These are phyloP conservation scores for Ailurus styani DNA, from an alignment of 2,113 vertebrate species.

Conservation along the genomic window DNA sequence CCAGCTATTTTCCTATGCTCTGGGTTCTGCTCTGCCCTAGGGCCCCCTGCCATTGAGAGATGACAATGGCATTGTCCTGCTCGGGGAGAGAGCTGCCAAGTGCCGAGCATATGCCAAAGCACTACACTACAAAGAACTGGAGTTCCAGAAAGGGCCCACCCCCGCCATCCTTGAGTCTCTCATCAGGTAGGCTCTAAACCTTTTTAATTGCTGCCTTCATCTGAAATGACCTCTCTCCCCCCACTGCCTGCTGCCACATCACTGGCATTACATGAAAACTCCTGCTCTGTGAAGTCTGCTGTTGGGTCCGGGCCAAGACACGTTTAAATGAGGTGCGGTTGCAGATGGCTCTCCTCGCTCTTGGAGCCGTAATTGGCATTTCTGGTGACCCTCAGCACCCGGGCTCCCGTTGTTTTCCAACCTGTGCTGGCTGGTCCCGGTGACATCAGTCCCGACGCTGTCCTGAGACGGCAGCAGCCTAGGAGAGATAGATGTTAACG, in stretches of 20 bases:
- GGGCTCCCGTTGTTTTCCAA: not conserved
- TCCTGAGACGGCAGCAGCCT: not conserved
- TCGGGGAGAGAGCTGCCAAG: conserved; percentile 96
- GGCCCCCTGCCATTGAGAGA: conserved; percentile 95
- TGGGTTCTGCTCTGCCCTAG: conserved; percentile 75
- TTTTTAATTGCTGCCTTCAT: not conserved
- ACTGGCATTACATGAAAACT: not conserved
- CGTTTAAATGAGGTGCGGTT: not conserved
- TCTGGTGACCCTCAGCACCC: not conserved
- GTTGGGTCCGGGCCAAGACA: fast-evolving
- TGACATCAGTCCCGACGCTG: not conserved
- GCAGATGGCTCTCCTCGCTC: not conserved
- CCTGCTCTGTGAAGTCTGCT: not conserved
- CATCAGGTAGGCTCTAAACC: conserved; percentile 90
- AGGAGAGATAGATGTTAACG: not conserved
- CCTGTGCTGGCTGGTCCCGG: not conserved
- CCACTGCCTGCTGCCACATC: not conserved
- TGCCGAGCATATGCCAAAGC: conserved; percentile 98
- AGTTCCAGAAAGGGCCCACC: conserved; percentile 96
- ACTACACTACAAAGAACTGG: conserved; percentile 98
- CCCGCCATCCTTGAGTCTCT: conserved; percentile 97
- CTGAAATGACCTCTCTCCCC: not conserved
- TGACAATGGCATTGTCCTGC: conserved; percentile 96
- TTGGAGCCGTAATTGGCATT: not conserved
- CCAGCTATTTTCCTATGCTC: not conserved